Percentiles rank a stretch among this genome's conserved stretches.
phyloP scores from a whole-genome alignment of 1,140 invertebrate genomes.

The Delia radicum region DNA sequence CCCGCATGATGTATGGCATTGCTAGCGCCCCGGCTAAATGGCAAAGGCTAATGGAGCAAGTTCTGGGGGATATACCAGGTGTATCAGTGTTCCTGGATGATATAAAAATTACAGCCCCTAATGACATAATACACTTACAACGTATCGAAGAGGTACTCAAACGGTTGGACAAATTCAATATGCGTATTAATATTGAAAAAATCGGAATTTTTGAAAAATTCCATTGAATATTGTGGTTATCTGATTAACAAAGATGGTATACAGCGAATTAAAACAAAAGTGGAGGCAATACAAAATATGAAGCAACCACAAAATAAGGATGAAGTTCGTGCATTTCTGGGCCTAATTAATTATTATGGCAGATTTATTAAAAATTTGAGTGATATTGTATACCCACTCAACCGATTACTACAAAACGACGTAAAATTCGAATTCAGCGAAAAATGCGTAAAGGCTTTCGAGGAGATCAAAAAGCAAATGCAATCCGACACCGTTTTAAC shows the following conservation, averaged over 20 bases:
- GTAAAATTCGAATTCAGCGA: slow-evolving; percentile 34
- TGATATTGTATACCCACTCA: slow-evolving; percentile 30
- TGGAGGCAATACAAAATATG: slow-evolving; percentile 33
- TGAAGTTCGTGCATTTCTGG: slow-evolving; percentile 38
- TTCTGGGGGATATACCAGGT: not conserved
- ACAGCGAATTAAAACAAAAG: slow-evolving; percentile 30
- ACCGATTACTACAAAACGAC: slow-evolving; percentile 37
- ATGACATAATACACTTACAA: too few relatives aligned
- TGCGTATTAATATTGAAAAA: too few relatives aligned
- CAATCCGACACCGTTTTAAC: slow-evolving; percentile 42
- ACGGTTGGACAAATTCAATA: too few relatives aligned
- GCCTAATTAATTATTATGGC: slow-evolving; percentile 28
- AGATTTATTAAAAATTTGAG: slow-evolving; percentile 30
- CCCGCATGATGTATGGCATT: slow-evolving; percentile 34
- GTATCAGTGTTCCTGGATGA: too few relatives aligned
- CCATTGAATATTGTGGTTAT: slow-evolving; percentile 44
- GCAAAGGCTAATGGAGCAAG: too few relatives aligned
- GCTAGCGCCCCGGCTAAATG: slow-evolving; percentile 39
- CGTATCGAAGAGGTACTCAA: too few relatives aligned
- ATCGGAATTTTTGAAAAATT: too few relatives aligned
- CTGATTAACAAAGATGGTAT: slow-evolving; percentile 38
- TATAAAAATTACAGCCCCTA: too few relatives aligned
- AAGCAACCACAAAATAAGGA: slow-evolving; percentile 27
- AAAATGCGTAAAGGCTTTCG: slow-evolving; percentile 37
- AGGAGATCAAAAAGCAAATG: slow-evolving; percentile 38